Conservation (phyloP, 2,113 vertebrate species). For the Poecile atricapillus region DNA sequence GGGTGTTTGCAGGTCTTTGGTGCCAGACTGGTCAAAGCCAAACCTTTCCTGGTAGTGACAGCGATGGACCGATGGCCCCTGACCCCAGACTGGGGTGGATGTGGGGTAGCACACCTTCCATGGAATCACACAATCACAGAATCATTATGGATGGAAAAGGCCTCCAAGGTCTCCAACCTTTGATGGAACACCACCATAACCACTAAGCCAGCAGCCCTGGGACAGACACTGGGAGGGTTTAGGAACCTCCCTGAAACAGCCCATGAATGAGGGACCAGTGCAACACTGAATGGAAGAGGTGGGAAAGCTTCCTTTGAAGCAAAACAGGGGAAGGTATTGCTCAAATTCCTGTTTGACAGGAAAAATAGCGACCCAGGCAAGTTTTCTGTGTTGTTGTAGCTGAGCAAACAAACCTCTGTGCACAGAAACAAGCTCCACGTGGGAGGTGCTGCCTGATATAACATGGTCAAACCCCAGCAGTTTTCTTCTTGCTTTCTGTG, state of each 20-base stretch:
- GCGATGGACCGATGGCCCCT: accelerated
- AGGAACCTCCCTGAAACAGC: neutral
- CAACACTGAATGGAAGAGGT: neutral
- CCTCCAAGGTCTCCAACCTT: neutral
- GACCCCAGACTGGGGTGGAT: neutral
- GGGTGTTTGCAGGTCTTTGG: neutral
- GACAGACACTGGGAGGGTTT: neutral
- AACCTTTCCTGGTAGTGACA: accelerated
- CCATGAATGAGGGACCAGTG: neutral
- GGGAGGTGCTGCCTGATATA: neutral
- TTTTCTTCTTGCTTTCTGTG: neutral
- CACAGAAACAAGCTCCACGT: neutral
- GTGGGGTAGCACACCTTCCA: neutral
- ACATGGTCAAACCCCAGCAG: neutral
- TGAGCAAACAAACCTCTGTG: neutral
- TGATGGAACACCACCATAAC: neutral
- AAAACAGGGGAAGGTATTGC: neutral
- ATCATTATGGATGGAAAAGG: neutral
- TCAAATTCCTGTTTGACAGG: neutral
- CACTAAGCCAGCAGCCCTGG: neutral
- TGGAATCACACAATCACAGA: neutral
- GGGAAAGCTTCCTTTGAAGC: neutral
- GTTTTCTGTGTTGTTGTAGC: neutral
- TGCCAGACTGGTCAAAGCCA: neutral
- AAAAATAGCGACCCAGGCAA: neutral